Conservation (phyloP, 2,797 vertebrate species). For the Rhinichthys osculus region DNA sequence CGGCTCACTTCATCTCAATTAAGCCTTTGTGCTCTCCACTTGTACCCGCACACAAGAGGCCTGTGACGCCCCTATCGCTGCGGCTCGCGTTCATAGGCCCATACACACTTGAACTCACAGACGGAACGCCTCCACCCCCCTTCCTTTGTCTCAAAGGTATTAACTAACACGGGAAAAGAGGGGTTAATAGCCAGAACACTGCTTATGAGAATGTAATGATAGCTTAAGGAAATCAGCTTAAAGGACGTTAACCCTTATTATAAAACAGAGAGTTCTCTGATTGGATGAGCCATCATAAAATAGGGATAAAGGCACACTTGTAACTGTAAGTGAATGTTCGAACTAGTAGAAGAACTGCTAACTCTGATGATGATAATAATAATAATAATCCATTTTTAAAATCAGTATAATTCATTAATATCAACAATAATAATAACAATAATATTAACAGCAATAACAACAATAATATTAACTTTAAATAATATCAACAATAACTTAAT, state of each 20-base stretch:
- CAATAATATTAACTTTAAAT: neutral
- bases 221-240: slow-evolving; percentile 41
- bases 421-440: neutral
- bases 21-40: slow-evolving; percentile 57
- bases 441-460: too few relatives aligned
- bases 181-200: slow-evolving; percentile 46
- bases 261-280: neutral
- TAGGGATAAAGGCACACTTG: neutral
- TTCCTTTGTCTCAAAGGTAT: slow-evolving; percentile 36
- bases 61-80: neutral
- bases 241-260: slow-evolving; percentile 30
- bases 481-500: neutral
- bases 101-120: slow-evolving; percentile 43
- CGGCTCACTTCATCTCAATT: slow-evolving; percentile 64
- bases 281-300: slow-evolving; percentile 4
- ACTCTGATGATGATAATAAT: neutral
- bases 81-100: slow-evolving; percentile 3
- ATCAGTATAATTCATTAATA: neutral
- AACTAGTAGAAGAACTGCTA: neutral
- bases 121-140: slow-evolving; percentile 19
- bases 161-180: slow-evolving; percentile 14
- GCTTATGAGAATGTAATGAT: slow-evolving; percentile 39
- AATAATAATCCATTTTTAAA: neutral
- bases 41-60: slow-evolving; percentile 36
- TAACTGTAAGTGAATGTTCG: neutral